Percentiles rank a stretch among this genome's conserved stretches.
phyloP scores from a whole-genome alignment of 2,113 vertebrate species.

The Sinosuthora webbiana region DNA sequence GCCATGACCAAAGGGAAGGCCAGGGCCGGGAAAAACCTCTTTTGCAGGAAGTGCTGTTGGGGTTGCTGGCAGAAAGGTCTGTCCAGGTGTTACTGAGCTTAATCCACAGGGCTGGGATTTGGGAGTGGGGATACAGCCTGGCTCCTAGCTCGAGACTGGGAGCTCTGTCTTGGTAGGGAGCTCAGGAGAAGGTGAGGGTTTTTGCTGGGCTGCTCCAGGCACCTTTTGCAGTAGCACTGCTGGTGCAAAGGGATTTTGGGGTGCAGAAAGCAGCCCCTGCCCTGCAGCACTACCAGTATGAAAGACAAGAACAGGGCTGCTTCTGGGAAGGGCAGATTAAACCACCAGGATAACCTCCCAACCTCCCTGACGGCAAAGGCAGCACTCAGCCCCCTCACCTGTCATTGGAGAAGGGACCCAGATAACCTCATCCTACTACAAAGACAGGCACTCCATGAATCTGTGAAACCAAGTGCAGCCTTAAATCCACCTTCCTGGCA shows the following conservation, averaged over 20 bases:
- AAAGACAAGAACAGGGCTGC: rapidly evolving
- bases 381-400: neutral
- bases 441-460: neutral
- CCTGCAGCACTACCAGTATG: rapidly evolving
- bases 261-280: neutral
- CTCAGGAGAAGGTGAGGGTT: rapidly evolving
- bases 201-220: neutral
- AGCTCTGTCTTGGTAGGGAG: neutral
- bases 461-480: neutral
- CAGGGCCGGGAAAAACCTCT: neutral
- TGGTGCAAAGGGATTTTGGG: neutral
- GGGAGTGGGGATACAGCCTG: neutral
- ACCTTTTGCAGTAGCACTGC: neutral
- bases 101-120: neutral
- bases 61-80: neutral
- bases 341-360: neutral
- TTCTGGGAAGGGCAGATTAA: neutral
- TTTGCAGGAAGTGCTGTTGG: neutral
- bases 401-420: neutral
- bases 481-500: neutral
- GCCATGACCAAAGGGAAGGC: rapidly evolving
- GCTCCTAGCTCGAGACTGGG: neutral
- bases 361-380: neutral
- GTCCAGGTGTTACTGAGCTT: neutral
- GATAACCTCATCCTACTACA: neutral